Conservation (phyloP, 1,140 invertebrate genomes). For the Drosophila kepulauana region DNA sequence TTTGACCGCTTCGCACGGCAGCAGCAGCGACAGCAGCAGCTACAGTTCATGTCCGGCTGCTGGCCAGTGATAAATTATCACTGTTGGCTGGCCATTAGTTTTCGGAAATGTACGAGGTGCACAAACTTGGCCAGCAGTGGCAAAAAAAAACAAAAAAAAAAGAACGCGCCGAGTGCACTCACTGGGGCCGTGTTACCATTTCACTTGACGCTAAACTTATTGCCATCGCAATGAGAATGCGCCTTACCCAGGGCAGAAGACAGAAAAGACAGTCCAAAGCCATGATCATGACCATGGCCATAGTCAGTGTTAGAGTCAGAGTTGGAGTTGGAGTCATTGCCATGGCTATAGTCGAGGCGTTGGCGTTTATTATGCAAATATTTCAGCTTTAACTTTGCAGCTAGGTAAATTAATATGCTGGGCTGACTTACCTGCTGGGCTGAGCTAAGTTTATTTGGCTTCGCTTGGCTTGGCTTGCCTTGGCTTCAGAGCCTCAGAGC, state of each 20-base stretch:
- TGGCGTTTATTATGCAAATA: slow-evolving; percentile 83
- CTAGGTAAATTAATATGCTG: slow-evolving; percentile 73
- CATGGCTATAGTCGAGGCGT: slow-evolving; percentile 61
- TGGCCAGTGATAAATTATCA: slow-evolving; percentile 82
- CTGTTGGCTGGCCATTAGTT: slow-evolving; percentile 77
- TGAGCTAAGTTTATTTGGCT: slow-evolving; percentile 14
- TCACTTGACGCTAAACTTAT: slow-evolving; percentile 63
- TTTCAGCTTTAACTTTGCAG: slow-evolving; percentile 73
- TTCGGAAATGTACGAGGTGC: slow-evolving; percentile 78
- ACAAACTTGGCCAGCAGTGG: slow-evolving; percentile 51
- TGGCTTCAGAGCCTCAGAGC: slow-evolving; percentile 12
- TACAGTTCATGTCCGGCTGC: slow-evolving; percentile 71
- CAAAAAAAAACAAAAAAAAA: slow-evolving; percentile 2
- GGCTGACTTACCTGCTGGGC: slow-evolving; percentile 38
- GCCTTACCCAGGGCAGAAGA: slow-evolving; percentile 58
- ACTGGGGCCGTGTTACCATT: slow-evolving; percentile 45
- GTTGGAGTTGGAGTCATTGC: slow-evolving; percentile 19
- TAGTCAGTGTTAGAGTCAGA: background rate
- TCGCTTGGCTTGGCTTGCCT: slow-evolving; percentile 18
- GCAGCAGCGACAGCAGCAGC: slow-evolving; percentile 36
- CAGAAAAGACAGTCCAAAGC: background rate
- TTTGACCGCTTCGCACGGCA: slow-evolving; percentile 42
- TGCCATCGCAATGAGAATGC: slow-evolving; percentile 68
- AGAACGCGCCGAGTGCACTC: slow-evolving; percentile 8
- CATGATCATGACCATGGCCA: slow-evolving; percentile 28